Evolutionary conservation across 2,113 vertebrate genomes (phyloP).

Genomic region (Hemichromis elongatus): DNA sequence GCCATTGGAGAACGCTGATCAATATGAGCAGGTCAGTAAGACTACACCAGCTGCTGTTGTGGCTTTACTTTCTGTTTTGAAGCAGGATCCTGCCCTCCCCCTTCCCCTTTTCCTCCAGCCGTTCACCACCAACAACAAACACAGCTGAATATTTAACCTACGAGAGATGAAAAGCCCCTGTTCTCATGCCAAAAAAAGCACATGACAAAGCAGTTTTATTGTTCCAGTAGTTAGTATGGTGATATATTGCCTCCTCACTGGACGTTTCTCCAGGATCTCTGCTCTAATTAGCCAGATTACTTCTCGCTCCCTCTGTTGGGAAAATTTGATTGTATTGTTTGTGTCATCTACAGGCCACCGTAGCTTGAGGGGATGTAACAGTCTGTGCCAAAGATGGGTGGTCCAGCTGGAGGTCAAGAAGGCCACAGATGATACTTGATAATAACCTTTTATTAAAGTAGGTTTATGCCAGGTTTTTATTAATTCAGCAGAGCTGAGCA

Average conservation of each 20-base stretch:
- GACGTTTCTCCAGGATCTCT: slow-evolving; percentile 19
- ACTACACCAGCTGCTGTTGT: slow-evolving; percentile 9
- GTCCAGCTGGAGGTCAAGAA: slow-evolving; percentile 1
- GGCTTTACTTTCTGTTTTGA: neutral
- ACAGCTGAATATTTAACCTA: slow-evolving; percentile 38
- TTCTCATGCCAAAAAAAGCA: slow-evolving; percentile 43
- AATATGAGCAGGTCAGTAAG: slow-evolving; percentile 4
- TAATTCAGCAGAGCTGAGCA: neutral
- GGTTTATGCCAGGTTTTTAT: neutral
- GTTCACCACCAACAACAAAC: slow-evolving; percentile 4
- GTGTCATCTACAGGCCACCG: slow-evolving; percentile 25
- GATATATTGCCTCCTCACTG: slow-evolving; percentile 42
- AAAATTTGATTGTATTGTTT: slow-evolving; percentile 38
- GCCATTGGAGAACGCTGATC: neutral
- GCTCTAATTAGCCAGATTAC: slow-evolving; percentile 56
- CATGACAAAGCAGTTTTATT: slow-evolving; percentile 60
- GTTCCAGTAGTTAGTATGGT: slow-evolving; percentile 30
- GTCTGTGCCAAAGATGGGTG: neutral
- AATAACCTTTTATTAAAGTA: neutral
- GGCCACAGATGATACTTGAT: slow-evolving; percentile 2
- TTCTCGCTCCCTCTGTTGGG: slow-evolving; percentile 12
- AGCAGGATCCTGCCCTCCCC: neutral
- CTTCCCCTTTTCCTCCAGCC: neutral
- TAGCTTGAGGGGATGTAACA: neutral
- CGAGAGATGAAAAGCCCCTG: slow-evolving; percentile 5